phyloP scores from a whole-genome alignment of 2,797 vertebrate species.

The Accipiter minullus region DNA sequence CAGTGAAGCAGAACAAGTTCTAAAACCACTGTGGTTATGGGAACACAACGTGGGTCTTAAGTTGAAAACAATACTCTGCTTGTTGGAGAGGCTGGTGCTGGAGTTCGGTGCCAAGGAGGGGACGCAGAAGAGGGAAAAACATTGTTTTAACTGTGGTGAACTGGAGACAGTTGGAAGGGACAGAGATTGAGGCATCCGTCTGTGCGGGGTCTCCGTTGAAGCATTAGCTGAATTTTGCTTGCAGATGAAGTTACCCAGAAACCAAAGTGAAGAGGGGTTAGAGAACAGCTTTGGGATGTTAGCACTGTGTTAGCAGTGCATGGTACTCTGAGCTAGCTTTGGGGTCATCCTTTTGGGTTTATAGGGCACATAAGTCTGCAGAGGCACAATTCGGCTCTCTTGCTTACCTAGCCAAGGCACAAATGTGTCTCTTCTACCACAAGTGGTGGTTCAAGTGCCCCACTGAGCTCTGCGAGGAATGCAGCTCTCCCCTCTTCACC shows the following conservation, averaged over 20 bases:
- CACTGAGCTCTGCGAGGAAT: neutral
- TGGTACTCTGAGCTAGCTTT: neutral
- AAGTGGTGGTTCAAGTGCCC: neutral
- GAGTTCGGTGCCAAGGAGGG: neutral
- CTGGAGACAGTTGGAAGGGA: neutral
- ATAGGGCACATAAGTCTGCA: neutral
- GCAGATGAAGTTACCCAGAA: neutral
- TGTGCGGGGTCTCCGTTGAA: neutral
- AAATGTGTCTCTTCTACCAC: neutral
- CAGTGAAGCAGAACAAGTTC: neutral
- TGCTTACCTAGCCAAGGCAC: neutral
- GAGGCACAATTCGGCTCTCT: neutral
- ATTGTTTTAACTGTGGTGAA: neutral
- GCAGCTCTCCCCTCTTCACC: neutral
- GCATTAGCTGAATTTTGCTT: neutral
- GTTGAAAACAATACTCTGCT: neutral
- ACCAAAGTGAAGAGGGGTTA: neutral
- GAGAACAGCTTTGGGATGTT: neutral
- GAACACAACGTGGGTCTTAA: rapidly evolving
- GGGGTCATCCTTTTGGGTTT: neutral
- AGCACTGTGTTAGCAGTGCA: rapidly evolving
- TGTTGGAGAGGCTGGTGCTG: neutral
- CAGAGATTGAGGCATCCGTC: neutral
- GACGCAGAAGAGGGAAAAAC: neutral
- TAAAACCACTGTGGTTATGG: rapidly evolving